These are phyloP conservation scores for Sclerodermus sp. DNA, from an alignment of 2,888 invertebrate genomes.

Conservation along the genomic window DNA sequence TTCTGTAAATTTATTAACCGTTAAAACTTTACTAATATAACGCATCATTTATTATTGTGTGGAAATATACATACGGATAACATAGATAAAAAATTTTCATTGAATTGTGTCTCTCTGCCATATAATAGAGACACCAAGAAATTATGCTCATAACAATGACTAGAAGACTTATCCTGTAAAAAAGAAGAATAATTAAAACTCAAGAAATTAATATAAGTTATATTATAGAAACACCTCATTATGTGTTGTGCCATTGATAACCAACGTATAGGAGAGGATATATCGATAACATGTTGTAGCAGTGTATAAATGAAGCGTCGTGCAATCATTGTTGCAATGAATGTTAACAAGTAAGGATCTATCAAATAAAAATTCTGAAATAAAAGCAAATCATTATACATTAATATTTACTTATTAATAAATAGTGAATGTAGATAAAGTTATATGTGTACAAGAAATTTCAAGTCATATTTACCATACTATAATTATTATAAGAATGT, in stretches of 20 bases:
- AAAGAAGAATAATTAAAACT: slow-evolving; percentile 30
- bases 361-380: slow-evolving; percentile 94
- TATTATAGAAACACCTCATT: slow-evolving; percentile 46
- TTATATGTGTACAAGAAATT: not conserved
- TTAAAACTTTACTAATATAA: no score
- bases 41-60: no score
- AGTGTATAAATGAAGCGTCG: slow-evolving; percentile 76
- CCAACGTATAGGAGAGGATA: slow-evolving; percentile 57
- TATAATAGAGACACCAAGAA: slow-evolving; percentile 71
- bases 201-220: slow-evolving; percentile 1
- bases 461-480: slow-evolving; percentile 69
- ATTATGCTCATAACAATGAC: slow-evolving; percentile 65
- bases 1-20: slow-evolving; percentile 58
- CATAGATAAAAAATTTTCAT: slow-evolving; percentile 81
- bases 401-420: no score
- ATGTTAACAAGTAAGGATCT: slow-evolving; percentile 82
- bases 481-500: slow-evolving; percentile 84
- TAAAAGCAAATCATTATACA: slow-evolving; percentile 3
- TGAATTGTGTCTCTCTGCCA: slow-evolving; percentile 74
- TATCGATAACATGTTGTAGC: slow-evolving; percentile 60
- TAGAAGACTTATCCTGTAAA: slow-evolving; percentile 67
- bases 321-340: slow-evolving; percentile 79
- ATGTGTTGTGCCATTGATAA: slow-evolving; percentile 48
- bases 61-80: slow-evolving; percentile 91
- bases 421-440: not conserved